A percentile compares a stretch with the other conserved stretches of the same genome.
phyloP scores from a whole-genome alignment of 2,113 vertebrate species.

The Nothoprocta perdicaria region DNA sequence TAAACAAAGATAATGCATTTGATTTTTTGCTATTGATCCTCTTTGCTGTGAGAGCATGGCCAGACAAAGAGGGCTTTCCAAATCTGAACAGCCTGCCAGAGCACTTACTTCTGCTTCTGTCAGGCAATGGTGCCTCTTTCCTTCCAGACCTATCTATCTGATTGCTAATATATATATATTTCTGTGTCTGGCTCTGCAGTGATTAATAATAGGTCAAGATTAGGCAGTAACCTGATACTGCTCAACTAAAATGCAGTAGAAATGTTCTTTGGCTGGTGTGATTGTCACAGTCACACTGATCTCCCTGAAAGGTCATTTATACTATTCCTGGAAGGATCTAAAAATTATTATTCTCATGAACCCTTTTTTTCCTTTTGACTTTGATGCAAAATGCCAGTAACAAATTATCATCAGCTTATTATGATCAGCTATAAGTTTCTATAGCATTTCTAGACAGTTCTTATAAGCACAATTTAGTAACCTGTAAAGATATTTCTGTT shows the following conservation, averaged over 20 bases:
- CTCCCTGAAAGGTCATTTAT: constrained; percentile 25
- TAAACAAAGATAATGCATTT: constrained; percentile 80
- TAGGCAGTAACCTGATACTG: constrained; percentile 7
- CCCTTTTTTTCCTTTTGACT: constrained; percentile 29
- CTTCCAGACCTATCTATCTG: constrained; percentile 17
- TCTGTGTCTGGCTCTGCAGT: neutral
- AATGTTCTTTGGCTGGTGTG: neutral
- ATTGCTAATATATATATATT: neutral
- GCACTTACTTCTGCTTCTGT: constrained; percentile 35
- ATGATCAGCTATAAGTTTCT: neutral
- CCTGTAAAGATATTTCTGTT: neutral
- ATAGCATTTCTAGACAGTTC: neutral
- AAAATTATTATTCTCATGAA: constrained; percentile 23
- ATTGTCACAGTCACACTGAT: neutral
- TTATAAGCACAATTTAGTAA: neutral
- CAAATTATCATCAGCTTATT: neutral
- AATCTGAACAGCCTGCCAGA: constrained; percentile 42
- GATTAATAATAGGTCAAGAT: constrained; percentile 51
- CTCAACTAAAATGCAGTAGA: neutral
- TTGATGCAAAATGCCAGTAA: neutral
- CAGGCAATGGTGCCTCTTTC: constrained; percentile 5
- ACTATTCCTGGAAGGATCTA: constrained; percentile 6
- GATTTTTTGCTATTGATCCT: constrained; percentile 79
- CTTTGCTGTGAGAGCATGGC: constrained; percentile 44
- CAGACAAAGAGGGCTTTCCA: constrained; percentile 45